phyloP scores from a whole-genome alignment of 2,113 vertebrate genomes.

The Craseonycteris thonglongyai region DNA sequence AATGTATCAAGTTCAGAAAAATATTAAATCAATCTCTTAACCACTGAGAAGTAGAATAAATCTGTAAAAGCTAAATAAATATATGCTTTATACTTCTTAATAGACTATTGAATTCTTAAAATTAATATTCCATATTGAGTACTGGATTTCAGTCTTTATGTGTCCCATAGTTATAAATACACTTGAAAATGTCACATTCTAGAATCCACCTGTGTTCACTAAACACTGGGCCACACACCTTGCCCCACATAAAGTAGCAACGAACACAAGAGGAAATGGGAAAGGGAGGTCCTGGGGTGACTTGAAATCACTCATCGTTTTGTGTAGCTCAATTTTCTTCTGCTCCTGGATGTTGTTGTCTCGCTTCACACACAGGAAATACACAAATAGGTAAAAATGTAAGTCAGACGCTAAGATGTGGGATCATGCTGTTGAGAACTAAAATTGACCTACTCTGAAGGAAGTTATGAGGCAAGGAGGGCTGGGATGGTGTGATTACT shows the following conservation, averaged over 20 bases:
- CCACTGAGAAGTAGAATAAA: not conserved
- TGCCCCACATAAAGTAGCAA: not conserved
- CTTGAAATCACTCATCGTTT: not conserved
- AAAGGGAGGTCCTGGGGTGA: not conserved
- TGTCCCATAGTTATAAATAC: not conserved
- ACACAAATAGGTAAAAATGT: not conserved
- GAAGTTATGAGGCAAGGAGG: not conserved
- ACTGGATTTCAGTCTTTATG: not conserved
- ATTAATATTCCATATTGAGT: not conserved
- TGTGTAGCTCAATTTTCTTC: not conserved
- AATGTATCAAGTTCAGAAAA: not conserved
- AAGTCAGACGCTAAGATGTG: not conserved
- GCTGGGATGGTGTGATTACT: not conserved
- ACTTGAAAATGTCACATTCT: not conserved
- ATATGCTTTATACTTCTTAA: not conserved
- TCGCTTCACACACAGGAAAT: not conserved
- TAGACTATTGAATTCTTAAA: not conserved
- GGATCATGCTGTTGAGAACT: not conserved
- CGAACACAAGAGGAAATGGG: not conserved
- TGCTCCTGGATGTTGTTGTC: not conserved
- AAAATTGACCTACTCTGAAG: not conserved
- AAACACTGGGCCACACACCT: not conserved
- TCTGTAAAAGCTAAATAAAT: not conserved
- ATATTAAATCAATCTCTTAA: constrained; percentile 6
- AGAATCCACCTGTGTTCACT: not conserved